These are phyloP conservation scores for Dryoscopus gambensis DNA, from an alignment of 2,113 vertebrate species.

Conservation along the genomic window DNA sequence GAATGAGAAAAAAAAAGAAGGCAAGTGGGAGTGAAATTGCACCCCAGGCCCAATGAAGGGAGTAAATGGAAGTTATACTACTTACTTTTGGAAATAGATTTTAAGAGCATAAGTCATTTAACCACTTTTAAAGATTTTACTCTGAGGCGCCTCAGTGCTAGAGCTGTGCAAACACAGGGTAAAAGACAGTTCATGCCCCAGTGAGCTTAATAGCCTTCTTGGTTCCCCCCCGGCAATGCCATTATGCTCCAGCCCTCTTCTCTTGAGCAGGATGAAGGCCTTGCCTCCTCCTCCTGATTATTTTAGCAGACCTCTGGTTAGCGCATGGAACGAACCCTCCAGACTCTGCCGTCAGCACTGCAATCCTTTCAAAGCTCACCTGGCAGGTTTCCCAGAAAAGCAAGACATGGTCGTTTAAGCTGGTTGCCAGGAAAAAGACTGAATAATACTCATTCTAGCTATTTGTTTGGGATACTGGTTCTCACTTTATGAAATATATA, in stretches of 20 bases:
- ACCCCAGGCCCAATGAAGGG: background rate
- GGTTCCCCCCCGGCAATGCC: background rate
- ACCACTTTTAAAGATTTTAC: background rate
- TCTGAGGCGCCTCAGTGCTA: background rate
- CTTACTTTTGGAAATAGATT: background rate
- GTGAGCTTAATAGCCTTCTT: background rate
- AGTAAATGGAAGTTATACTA: background rate
- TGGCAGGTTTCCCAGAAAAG: constrained; percentile 74
- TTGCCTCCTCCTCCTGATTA: constrained; percentile 7
- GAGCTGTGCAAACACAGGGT: background rate
- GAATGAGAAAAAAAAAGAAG: background rate
- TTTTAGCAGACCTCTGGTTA: constrained; percentile 44
- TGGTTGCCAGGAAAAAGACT: constrained; percentile 68
- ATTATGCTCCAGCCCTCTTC: background rate
- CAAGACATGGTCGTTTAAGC: constrained; percentile 59
- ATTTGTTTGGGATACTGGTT: constrained; percentile 70
- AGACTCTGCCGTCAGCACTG: constrained; percentile 28
- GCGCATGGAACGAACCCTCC: background rate
- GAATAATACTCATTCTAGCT: constrained; percentile 67
- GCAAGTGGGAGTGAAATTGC: background rate
- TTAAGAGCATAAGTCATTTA: background rate
- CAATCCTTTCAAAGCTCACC: constrained; percentile 63
- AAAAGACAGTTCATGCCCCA: background rate
- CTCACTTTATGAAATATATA: constrained; percentile 72
- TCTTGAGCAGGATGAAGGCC: background rate